Base-by-base conservation (phyloP, 2,797 vertebrate species). In the Ficedula albicollis region DNA sequence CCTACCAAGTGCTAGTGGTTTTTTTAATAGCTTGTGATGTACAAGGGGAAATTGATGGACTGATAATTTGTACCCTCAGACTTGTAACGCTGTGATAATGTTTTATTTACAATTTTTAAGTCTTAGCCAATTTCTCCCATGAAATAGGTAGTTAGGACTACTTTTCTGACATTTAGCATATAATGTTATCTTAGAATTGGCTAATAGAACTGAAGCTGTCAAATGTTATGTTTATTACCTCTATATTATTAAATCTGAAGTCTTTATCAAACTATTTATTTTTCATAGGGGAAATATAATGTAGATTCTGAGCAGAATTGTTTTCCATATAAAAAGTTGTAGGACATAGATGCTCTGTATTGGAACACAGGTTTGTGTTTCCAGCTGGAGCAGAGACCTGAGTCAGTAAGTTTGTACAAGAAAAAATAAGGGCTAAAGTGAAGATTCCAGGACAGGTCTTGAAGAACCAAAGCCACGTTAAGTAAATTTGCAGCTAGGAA, bases 301-400 rank as follows among this genome's bases (percentile, higher is more conserved):
- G 23, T 63, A 73, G 22, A 60, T 8, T 75, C 15, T n/a, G 11
- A 67, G 17, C 13, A 62, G 52, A 69, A 13, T 17, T 63, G 11
- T 70, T 75, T 91, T 84, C 30, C 9, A 4, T 39, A 7, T 25
- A 13, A 14, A 27, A 49, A 41, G 13, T n/a, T 2, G 0, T 30
- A 69, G 34, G 15, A 66, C 10, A 1, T 27, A 34, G 11, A 2
- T 38, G 9, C 15, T 51, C 8, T 77, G 11, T 1, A 0, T 13
- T 63, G 36, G 54, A 62, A 6, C 27, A 36, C 10, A 48, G 7
- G 7, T 78, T 68, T 44, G 3, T 75, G 17, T 49, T 87, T 79
- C 6, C 14, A 70, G 41, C 44, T 60, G 0, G 6, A 77, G 60
- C 13, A 56, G 60, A 66, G 26, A 34, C 16, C 23, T 41, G 15